These are phyloP conservation scores for Micromesistius poutassou DNA, from an alignment of 2,797 vertebrate species.

Conservation along the genomic window DNA sequence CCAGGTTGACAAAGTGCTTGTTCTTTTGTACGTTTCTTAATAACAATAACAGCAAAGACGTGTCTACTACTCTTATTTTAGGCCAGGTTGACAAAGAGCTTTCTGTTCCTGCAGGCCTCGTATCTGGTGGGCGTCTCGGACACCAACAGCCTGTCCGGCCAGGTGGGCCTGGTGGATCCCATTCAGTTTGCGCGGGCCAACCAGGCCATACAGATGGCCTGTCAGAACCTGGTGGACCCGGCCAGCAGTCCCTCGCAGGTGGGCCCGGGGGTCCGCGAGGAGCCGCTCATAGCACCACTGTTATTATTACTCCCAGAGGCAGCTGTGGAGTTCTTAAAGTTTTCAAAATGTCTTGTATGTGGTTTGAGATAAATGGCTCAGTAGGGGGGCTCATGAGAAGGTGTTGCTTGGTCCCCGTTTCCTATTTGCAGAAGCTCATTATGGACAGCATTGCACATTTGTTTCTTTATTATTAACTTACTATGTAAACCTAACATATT, in stretches of 20 bases:
- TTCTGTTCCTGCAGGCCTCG: conserved; percentile 77
- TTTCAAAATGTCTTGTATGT: not conserved
- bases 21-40: not conserved
- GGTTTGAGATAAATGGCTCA: not conserved
- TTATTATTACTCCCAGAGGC: not conserved
- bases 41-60: not conserved
- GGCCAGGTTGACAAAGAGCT: not conserved
- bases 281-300: not conserved
- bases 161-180: conserved; percentile 96
- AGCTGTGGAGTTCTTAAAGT: not conserved
- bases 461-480: conserved; percentile 5
- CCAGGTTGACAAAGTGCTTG: not conserved
- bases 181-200: conserved; percentile 96
- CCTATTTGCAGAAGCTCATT: not conserved
- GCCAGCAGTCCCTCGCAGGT: conserved; percentile 97
- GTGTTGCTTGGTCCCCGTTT: not conserved
- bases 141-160: conserved; percentile 95
- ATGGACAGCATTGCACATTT: not conserved
- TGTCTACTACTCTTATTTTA: too few relatives aligned
- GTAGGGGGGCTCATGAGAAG: not conserved
- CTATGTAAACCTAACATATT: not conserved
- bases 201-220: conserved; percentile 98
- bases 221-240: conserved; percentile 95
- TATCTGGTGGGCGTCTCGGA: conserved; percentile 97
- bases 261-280: conserved; percentile 7